Base-by-base conservation (phyloP, 1,140 invertebrate species). In the Druon quercuslanigerum region DNA sequence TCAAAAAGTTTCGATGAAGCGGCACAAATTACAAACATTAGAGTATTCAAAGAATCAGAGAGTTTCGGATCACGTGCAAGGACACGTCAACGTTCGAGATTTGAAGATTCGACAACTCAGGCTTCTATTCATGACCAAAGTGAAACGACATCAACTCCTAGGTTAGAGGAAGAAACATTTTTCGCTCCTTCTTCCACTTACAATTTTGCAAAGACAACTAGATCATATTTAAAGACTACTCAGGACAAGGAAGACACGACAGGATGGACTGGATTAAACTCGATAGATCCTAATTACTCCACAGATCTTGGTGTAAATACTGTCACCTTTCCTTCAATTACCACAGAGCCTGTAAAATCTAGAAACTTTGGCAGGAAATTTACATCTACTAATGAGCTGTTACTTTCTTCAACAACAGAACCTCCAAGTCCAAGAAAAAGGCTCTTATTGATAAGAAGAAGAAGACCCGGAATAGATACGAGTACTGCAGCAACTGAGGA, bases 381-480 rank as follows among this genome's bases (percentile, higher is more conserved):
- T 60, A 60, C 57, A 33, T 16, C 33, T 3, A 13, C 60, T 14
- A 7, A 66, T n/a, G 33, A 66, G 16, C 20, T 20, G 40, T 13
- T 54, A 66, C 50, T 40, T 7, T 20, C 56, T 33, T 72, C 66
- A 51, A 66, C 40, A 40, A 8, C 46, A 4, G 71, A 76, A 33
- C 8, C 60, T 46, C 33, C 60, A 0, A 66, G 25, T 17, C 72
- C 82, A 13, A 84, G 51, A 51, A 86, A 81, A 33, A 83, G 84
- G 17, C 87, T 87, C 56, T 73, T 89, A 7, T 16, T 89, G 0
- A 13, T 87, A 12, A 83, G 81, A 73, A 83, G 81, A 73, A 86
- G 82, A 71, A 77, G 84, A 50, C 84, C 83, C 0, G 60, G 33
- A 9, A 16, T n/a, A 2, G 33, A 66, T 4, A 66, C 60, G n/a